Conservation (phyloP, 2,797 vertebrate genomes). For the Danio albolineatus region DNA sequence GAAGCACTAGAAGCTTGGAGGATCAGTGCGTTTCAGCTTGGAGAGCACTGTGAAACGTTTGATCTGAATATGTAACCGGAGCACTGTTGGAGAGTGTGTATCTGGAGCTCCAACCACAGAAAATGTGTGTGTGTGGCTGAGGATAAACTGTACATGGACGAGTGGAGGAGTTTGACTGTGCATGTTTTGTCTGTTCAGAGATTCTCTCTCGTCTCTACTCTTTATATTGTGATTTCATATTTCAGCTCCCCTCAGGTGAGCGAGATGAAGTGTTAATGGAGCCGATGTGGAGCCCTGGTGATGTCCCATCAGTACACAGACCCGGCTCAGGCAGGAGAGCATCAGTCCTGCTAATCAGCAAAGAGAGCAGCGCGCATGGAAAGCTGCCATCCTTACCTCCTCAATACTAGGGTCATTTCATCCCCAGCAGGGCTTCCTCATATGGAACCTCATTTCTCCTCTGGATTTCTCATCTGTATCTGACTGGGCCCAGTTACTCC, state of each 20-base stretch:
- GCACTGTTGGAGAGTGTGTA: constrained; percentile 22
- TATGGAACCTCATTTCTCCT: constrained; percentile 67
- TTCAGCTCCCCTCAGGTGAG: constrained; percentile 61
- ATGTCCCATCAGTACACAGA: constrained; percentile 67
- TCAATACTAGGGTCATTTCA: constrained; percentile 72
- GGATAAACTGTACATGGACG: constrained; percentile 33
- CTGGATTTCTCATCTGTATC: constrained; percentile 60
- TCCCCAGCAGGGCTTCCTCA: constrained; percentile 68
- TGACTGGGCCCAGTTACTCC: constrained; percentile 31
- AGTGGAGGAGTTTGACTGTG: constrained; percentile 24
- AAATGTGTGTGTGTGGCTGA: constrained; percentile 7
- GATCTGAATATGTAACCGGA: constrained; percentile 60
- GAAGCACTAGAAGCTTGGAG: constrained; percentile 31
- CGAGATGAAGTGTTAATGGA: constrained; percentile 67
- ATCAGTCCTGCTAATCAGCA: constrained; percentile 65
- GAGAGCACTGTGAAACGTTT: constrained; percentile 54
- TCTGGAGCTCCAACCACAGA: constrained; percentile 28
- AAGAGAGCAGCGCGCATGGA: constrained; percentile 66
- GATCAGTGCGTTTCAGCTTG: constrained; percentile 45
- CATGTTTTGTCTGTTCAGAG: constrained; percentile 34
- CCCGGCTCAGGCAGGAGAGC: constrained; percentile 53
- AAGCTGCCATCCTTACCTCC: constrained; percentile 67
- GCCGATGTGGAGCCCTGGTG: constrained; percentile 68
- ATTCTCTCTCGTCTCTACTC: constrained; percentile 48
- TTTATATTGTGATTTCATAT: constrained; percentile 64